These are phyloP conservation scores for Sclerurus mexicanus DNA, from an alignment of 2,113 vertebrate species.

Conservation along the genomic window DNA sequence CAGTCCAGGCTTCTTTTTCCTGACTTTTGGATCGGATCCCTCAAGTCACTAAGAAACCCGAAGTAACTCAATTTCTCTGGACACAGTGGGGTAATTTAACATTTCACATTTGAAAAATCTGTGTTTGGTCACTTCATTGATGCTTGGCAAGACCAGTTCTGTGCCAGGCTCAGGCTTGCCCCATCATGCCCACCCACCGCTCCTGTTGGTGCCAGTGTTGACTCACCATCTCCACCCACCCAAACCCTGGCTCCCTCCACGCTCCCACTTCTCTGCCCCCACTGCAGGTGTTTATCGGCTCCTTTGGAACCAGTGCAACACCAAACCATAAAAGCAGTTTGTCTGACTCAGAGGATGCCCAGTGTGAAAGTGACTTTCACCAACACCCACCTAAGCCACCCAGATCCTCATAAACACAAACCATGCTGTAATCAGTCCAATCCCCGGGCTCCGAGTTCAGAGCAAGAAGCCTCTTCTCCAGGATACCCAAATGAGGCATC, in stretches of 20 bases:
- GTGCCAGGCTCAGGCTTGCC: background rate
- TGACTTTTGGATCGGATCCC: background rate
- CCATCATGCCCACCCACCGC: background rate
- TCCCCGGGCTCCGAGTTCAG: background rate
- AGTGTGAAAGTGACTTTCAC: background rate
- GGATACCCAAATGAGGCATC: background rate
- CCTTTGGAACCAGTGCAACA: background rate
- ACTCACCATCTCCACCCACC: background rate
- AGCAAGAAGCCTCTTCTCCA: background rate
- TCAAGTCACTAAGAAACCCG: background rate
- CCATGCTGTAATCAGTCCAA: background rate
- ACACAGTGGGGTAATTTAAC: background rate
- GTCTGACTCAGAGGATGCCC: background rate
- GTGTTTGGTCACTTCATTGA: background rate
- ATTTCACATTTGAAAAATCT: background rate
- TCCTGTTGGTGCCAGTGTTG: background rate
- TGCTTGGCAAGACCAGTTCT: background rate
- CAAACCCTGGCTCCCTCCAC: background rate
- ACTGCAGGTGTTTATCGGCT: background rate
- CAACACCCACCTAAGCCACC: background rate
- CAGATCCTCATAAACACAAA: background rate
- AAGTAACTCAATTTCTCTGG: background rate
- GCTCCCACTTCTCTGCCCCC: background rate
- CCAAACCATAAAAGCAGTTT: background rate
- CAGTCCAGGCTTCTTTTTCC: background rate